Base-by-base conservation (phyloP, 1,140 invertebrate genomes). In the Hormaphis cornu region DNA sequence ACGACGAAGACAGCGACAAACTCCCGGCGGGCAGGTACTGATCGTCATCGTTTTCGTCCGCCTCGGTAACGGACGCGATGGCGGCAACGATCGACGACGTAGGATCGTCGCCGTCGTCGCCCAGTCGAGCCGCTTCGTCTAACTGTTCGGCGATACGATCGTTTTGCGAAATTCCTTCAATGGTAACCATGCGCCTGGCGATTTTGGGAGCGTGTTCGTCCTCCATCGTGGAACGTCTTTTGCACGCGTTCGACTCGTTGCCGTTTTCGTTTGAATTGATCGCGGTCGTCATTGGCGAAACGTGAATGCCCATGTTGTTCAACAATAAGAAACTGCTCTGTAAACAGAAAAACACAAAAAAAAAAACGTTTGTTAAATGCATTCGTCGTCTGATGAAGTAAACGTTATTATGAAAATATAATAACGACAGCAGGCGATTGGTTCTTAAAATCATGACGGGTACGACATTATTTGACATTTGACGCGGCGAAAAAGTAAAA, bases 31-130 rank as follows among this genome's bases (percentile, higher is more conserved):
- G 76, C 22, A 77, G 74, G 48, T 78, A 76, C 30, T 79, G 78
- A 72, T 80, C 79, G 72, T 82, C 78, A 42, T 78, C 78, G 12
- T 52, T 56, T 22, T 69, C 61, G 10, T 56, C 71, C 2, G 61
- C 54, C 3, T 59, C 63, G 33, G 20, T 52, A 9, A 54, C 59
- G 12, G 30, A 26, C 6, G 69, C 26, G 56, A 44, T 54, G 12
- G 52, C 28, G 7, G 52, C 18, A 20, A 54, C 52, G 20, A 54
- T 18, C 7, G 52, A 54, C 22, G 28, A 35, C 20, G 28, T 54
- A 6, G 35, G 20, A 28, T 42, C 22, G 12, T 42, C 33, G 37
- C 14, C 37, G 37, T 40, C 37, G 5, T 58, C 22, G 7, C 24
- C 22, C 7, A 54, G 28, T 33, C 10, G 52, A 54, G 52, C 30